Conservation (phyloP, 2,113 vertebrate species). For the Notothenia rossii region DNA sequence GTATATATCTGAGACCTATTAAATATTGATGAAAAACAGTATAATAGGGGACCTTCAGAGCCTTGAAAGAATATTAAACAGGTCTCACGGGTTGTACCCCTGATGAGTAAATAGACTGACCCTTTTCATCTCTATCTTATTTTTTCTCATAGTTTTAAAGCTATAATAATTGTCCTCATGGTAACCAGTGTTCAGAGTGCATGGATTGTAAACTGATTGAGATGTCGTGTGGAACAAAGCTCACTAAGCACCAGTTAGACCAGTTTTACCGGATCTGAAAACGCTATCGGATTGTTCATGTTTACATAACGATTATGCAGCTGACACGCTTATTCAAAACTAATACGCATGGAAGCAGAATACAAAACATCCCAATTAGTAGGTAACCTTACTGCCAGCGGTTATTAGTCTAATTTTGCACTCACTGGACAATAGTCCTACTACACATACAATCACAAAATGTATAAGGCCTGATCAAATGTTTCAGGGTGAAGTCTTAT, state of each 20-base stretch:
- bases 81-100: too few species aligned
- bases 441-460: not conserved
- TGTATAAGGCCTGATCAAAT: not conserved
- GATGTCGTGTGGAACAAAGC: not conserved
- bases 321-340: conserved; percentile 10
- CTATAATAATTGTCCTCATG: not conserved
- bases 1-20: too few species aligned
- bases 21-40: too few species aligned
- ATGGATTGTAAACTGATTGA: not conserved
- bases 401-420: not conserved
- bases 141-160: not conserved
- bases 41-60: too few species aligned
- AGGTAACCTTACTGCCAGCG: not conserved
- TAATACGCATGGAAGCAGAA: not conserved
- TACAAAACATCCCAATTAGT: not conserved
- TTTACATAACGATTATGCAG: conserved; percentile 24
- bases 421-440: not conserved
- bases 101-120: too few species aligned
- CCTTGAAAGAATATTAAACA: too few species aligned
- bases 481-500: not conserved
- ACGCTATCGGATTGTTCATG: not conserved
- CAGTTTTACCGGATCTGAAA: conserved; percentile 28
- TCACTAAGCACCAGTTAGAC: conserved; percentile 27
- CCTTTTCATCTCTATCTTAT: too few species aligned
- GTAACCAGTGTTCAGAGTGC: not conserved